phyloP scores from a whole-genome alignment of 2,797 vertebrate species.

The Pteronotus mesoamericanus region DNA sequence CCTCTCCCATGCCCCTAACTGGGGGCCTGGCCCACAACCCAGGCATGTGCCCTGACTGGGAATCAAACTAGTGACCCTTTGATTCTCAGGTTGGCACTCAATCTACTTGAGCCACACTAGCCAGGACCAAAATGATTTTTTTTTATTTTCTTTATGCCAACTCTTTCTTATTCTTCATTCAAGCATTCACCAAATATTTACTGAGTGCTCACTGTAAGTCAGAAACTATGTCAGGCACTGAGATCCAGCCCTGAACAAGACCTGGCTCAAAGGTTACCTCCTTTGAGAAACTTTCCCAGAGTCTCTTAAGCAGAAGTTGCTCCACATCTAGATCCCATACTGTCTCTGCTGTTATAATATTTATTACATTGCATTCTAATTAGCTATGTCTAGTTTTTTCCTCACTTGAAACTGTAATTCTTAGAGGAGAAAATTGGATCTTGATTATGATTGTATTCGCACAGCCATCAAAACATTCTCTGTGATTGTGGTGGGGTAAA shows the following conservation, averaged over 20 bases:
- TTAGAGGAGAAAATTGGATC: neutral
- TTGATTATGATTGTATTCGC: neutral
- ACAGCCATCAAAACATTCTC: neutral
- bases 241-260: neutral
- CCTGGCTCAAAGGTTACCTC: neutral
- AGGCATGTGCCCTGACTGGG: neutral
- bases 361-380: neutral
- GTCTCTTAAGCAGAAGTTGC: neutral
- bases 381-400: neutral
- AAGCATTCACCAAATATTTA: conserved; percentile 26
- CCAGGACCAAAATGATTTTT: neutral
- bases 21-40: neutral
- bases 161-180: conserved; percentile 17
- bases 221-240: neutral
- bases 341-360: neutral
- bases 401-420: neutral
- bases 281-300: neutral
- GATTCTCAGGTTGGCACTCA: neutral
- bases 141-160: conserved; percentile 3
- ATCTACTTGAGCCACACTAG: neutral
- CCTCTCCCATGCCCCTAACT: neutral
- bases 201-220: neutral
- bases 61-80: neutral
- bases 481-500: neutral
- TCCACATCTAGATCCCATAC: neutral